A percentile compares a stretch with the other conserved stretches of the same genome.
Evolutionary conservation across 2,888 invertebrate species (phyloP).

Genomic region (Agrypnus murinus): DNA sequence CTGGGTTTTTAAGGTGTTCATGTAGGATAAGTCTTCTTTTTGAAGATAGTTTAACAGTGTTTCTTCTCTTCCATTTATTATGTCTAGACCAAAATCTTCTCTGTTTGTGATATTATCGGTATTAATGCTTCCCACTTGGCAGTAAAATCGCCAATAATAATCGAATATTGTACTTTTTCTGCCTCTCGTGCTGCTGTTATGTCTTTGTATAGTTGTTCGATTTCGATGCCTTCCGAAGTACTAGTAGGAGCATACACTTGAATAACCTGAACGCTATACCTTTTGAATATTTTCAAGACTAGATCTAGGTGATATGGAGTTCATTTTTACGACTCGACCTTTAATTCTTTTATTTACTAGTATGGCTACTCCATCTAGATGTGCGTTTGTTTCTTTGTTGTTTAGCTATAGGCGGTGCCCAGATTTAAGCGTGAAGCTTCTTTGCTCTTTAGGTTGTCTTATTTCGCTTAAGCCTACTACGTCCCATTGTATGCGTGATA

Average conservation of each 20-base stretch:
- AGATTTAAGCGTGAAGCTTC: no score
- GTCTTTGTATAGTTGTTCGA: constrained; percentile 14
- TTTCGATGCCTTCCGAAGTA: not conserved
- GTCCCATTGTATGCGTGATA: no score
- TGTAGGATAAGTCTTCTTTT: not conserved
- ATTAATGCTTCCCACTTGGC: constrained; percentile 19
- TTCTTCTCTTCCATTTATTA: constrained; percentile 5
- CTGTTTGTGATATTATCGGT: constrained; percentile 4
- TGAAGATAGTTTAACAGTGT: constrained; percentile 7
- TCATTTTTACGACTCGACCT: no score
- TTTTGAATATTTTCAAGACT: not conserved
- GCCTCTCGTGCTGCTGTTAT: not conserved
- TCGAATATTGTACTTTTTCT: constrained; percentile 16
- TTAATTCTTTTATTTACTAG: no score
- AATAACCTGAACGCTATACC: not conserved
- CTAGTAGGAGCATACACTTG: constrained; percentile 15
- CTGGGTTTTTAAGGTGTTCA: constrained; percentile 13
- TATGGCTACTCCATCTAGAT: no score
- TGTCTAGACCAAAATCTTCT: not conserved
- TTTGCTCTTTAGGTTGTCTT: no score
- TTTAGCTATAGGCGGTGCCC: no score
- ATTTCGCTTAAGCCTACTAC: no score
- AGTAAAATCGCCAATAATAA: constrained; percentile 11
- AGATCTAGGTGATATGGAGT: constrained; percentile 7
- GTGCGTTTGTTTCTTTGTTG: no score